Percentiles rank a stretch among this genome's conserved stretches.
Conservation (phyloP, 2,797 vertebrate species). For the Rhynchotus rufescens region DNA sequence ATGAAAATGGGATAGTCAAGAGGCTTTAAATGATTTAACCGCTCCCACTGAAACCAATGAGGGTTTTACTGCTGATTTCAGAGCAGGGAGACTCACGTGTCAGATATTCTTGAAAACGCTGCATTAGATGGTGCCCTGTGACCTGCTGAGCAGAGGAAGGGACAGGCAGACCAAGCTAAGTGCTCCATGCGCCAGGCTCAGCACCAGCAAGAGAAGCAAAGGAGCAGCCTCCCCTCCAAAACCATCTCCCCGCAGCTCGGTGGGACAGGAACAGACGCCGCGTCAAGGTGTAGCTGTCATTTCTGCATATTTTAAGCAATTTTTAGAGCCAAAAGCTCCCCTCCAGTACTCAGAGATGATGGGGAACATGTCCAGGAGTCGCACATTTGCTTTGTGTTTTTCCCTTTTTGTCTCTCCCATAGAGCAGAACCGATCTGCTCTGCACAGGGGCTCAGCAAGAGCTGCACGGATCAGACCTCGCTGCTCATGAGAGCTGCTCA, state of each 20-base stretch:
- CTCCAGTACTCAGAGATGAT: neutral
- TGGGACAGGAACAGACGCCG: neutral
- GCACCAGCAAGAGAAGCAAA: neutral
- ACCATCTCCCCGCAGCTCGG: constrained; percentile 2
- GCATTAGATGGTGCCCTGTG: neutral
- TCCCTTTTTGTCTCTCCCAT: neutral
- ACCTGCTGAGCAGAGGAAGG: neutral
- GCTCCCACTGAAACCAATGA: neutral
- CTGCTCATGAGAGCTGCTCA: neutral
- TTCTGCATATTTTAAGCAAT: neutral
- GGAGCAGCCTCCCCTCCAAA: neutral
- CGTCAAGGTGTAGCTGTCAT: neutral
- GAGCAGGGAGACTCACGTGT: neutral
- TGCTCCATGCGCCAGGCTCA: neutral
- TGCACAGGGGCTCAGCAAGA: neutral
- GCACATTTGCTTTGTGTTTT: neutral
- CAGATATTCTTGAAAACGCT: neutral
- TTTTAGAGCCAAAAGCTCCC: neutral
- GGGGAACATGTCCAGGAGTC: neutral
- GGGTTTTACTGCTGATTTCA: neutral
- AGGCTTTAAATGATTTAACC: neutral
- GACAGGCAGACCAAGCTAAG: neutral
- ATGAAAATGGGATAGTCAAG: neutral
- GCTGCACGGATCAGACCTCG: neutral
- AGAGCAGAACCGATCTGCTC: too few relatives aligned